Evolutionary conservation across 2,113 vertebrate species (phyloP).

Genomic region (Hippopotamus amphibius): DNA sequence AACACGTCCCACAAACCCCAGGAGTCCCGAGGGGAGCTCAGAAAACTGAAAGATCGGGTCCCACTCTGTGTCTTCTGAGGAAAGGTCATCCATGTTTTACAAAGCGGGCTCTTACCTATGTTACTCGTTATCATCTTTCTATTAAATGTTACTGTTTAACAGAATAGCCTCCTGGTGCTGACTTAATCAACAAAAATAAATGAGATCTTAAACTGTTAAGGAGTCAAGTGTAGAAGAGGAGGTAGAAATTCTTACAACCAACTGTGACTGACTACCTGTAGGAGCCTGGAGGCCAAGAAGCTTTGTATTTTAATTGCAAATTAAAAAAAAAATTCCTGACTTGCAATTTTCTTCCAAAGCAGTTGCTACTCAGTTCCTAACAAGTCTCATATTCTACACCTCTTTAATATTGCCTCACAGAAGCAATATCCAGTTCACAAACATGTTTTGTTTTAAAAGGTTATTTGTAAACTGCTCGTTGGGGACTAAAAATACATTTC

Average conservation of each 20-base stretch:
- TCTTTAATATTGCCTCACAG: neutral
- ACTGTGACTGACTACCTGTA: neutral
- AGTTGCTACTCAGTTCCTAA: neutral
- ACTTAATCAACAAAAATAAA: conserved; percentile 50
- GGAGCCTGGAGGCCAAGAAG: neutral
- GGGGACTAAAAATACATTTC: conserved; percentile 51
- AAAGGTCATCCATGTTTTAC: neutral
- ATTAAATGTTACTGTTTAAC: conserved; percentile 59
- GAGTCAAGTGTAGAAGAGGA: conserved; percentile 17
- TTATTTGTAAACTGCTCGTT: conserved; percentile 33
- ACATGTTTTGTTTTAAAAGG: conserved; percentile 30
- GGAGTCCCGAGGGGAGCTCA: neutral
- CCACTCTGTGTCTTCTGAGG: neutral
- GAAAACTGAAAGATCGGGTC: neutral
- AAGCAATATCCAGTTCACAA: conserved; percentile 4
- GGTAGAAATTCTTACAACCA: neutral
- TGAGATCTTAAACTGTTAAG: neutral
- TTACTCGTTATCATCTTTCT: conserved; percentile 41
- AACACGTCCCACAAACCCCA: neutral
- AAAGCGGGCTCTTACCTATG: neutral
- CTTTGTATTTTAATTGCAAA: conserved; percentile 50
- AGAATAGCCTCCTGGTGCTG: conserved; percentile 13
- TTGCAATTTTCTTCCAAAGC: conserved; percentile 33
- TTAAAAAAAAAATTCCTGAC: neutral
- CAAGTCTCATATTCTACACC: neutral